These are phyloP conservation scores for Priocnemis perturbator DNA, from an alignment of 2,888 invertebrate species.

Conservation along the genomic window DNA sequence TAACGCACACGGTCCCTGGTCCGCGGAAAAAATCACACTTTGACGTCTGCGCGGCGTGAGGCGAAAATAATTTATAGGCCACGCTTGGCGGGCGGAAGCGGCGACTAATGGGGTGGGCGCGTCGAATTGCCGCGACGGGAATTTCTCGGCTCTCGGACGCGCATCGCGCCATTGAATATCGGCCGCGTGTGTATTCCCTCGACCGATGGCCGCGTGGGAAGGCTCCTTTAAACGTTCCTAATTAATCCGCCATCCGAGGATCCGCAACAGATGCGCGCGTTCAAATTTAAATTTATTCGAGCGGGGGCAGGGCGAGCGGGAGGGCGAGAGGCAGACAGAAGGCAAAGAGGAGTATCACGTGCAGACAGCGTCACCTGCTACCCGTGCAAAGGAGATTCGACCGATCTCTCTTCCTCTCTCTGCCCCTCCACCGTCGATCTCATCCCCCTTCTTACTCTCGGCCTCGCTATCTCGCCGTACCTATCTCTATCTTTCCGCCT, in stretches of 20 bases:
- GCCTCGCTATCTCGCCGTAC: neutral
- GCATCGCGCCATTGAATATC: too few relatives aligned
- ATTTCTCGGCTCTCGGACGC: too few relatives aligned
- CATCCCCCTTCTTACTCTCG: constrained; percentile 8
- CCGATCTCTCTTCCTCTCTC: constrained; percentile 19
- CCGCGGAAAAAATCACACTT: too few relatives aligned
- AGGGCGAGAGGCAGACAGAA: constrained; percentile 17
- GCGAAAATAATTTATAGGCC: too few relatives aligned
- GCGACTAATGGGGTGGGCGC: too few relatives aligned
- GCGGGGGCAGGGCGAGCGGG: constrained; percentile 23
- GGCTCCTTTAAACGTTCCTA: constrained; percentile 31
- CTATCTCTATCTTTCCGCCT: constrained; percentile 25
- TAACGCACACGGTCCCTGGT: too few relatives aligned
- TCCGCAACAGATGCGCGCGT: constrained; percentile 63
- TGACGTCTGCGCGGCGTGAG: too few relatives aligned
- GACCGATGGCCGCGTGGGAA: too few relatives aligned
- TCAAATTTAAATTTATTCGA: constrained; percentile 67
- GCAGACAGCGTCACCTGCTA: constrained; percentile 66
- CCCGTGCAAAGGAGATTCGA: constrained; percentile 41
- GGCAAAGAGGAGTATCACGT: constrained; percentile 35
- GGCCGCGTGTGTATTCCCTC: too few relatives aligned
- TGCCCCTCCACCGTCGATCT: constrained; percentile 13
- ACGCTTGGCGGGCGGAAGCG: too few relatives aligned
- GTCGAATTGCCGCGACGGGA: too few relatives aligned
- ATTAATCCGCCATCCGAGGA: constrained; percentile 62